Evolutionary conservation across 2,888 invertebrate species (phyloP).

Genomic region (Tanypteryx hageni): DNA sequence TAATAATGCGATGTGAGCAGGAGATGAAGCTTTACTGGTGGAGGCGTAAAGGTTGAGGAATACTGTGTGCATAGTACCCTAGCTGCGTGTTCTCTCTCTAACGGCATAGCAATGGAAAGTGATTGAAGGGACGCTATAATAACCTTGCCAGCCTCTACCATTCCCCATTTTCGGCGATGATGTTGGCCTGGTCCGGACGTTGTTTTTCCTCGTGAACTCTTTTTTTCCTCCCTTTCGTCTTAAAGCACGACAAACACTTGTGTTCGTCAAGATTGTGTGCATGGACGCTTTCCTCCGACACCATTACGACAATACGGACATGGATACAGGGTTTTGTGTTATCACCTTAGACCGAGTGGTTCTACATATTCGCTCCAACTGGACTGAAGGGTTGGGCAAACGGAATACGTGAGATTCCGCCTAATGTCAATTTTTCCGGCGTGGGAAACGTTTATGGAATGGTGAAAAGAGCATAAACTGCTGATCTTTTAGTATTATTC

Average conservation of each 20-base stretch:
- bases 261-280: not conserved
- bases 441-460: slow-evolving; percentile 21
- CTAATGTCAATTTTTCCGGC: slow-evolving; percentile 16
- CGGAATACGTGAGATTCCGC: not conserved
- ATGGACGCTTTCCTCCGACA: not conserved
- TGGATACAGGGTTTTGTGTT: slow-evolving; percentile 46
- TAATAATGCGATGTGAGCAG: not conserved
- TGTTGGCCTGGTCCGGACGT: not conserved
- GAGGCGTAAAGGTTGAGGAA: not conserved
- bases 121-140: no score
- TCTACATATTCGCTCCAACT: slow-evolving; percentile 41
- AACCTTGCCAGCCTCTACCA: not conserved
- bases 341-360: slow-evolving; percentile 27
- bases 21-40: not conserved
- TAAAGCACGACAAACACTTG: slow-evolving; percentile 38
- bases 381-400: slow-evolving; percentile 40
- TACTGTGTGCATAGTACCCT: slow-evolving; percentile 6
- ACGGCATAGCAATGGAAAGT: no score
- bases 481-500: not conserved
- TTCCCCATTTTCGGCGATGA: not conserved
- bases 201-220: not conserved
- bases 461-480: not conserved
- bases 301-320: slow-evolving; percentile 40
- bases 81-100: not conserved
- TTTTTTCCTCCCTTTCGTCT: not conserved